Conservation (phyloP, 2,797 vertebrate genomes). For the Acrocephalus scirpaceus region DNA sequence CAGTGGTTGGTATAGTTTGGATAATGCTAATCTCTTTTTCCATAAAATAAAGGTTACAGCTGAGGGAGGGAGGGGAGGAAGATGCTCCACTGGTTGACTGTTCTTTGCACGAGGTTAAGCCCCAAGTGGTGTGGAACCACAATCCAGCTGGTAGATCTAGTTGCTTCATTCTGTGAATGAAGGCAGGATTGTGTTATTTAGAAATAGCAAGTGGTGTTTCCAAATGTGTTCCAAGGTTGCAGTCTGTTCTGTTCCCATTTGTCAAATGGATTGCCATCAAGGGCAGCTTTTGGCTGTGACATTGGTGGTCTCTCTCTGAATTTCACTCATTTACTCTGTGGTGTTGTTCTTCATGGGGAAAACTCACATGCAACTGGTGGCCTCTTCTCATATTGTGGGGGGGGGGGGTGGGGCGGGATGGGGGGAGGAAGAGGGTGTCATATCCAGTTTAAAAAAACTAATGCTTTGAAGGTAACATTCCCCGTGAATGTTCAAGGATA, state of each 20-base stretch:
- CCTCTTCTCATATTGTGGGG: not conserved
- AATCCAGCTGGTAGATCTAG: not conserved
- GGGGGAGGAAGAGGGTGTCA: too few species aligned
- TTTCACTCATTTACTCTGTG: accelerated
- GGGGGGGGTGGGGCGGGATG: too few species aligned
- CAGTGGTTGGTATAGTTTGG: not conserved
- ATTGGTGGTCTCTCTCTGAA: not conserved
- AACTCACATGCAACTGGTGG: not conserved
- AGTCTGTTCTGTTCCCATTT: not conserved
- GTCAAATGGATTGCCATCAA: not conserved
- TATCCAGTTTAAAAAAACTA: not conserved
- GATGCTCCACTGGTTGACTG: not conserved
- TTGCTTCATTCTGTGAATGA: not conserved
- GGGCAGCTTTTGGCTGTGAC: not conserved
- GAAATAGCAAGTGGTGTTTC: not conserved
- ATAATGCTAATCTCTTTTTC: not conserved
- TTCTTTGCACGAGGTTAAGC: not conserved
- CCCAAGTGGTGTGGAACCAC: not conserved
- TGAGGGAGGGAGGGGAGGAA: not conserved
- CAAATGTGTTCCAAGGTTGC: not conserved
- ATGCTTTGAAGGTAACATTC: not conserved
- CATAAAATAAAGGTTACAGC: not conserved
- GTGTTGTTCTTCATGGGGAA: not conserved
- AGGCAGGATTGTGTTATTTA: not conserved
- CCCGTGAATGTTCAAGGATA: not conserved